Percentiles rank a stretch among this genome's conserved stretches.
These are phyloP conservation scores for Luffia ferchaultella DNA, from an alignment of 2,888 invertebrate species.

Conservation along the genomic window DNA sequence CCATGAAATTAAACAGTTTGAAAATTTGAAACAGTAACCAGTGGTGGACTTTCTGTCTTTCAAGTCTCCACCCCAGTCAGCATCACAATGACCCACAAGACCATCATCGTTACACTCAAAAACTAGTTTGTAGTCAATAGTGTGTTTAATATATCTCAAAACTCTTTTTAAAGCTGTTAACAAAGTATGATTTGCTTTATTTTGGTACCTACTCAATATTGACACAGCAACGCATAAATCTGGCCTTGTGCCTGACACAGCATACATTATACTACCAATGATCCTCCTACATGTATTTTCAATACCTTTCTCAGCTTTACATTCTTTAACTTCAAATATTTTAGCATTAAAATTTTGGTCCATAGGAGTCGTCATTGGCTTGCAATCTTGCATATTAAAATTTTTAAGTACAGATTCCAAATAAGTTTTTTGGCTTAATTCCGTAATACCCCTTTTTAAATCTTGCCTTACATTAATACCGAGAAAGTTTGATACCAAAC, in stretches of 20 bases:
- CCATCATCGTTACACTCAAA: no score
- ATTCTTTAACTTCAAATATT: conserved; percentile 8
- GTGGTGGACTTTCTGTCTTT: conserved; percentile 18
- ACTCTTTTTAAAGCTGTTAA: conserved; percentile 4
- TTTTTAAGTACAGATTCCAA: conserved; percentile 8
- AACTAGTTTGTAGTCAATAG: conserved; percentile 11
- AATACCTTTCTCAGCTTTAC: conserved; percentile 2
- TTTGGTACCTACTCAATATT: conserved; percentile 7
- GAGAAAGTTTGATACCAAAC: conserved; percentile 11
- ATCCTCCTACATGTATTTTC: conserved; percentile 15
- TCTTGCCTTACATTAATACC: conserved; percentile 14
- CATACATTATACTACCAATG: conserved; percentile 16
- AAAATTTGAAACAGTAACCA: conserved; percentile 17
- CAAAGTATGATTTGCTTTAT: neutral
- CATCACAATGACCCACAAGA: conserved; percentile 17
- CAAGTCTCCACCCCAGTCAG: conserved; percentile 18
- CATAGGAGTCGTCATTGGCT: conserved; percentile 11
- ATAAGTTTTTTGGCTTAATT: conserved; percentile 13
- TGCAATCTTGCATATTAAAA: conserved; percentile 13
- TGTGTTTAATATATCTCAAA: conserved; percentile 13
- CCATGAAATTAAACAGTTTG: no score
- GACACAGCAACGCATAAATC: conserved; percentile 12
- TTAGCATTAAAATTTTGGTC: conserved; percentile 15
- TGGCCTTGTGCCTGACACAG: conserved; percentile 15
- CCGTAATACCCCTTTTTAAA: conserved; percentile 10